Percentiles rank a stretch among this genome's conserved stretches.
Evolutionary conservation across 1,140 invertebrate genomes (phyloP).

Genomic region (Drosophila willistoni): DNA sequence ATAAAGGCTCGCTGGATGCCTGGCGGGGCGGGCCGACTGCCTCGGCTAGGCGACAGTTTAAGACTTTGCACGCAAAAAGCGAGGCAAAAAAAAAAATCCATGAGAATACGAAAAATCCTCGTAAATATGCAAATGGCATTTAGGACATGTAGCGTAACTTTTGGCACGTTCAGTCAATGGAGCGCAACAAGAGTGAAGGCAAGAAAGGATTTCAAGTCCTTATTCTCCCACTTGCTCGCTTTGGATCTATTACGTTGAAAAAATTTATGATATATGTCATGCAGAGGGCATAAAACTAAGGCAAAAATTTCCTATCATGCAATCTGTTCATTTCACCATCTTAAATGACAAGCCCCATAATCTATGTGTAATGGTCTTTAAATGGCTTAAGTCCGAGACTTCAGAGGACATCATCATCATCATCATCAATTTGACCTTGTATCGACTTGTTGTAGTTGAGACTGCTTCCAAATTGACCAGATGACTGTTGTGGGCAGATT

Average conservation of each 20-base stretch:
- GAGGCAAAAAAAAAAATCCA: too few relatives aligned
- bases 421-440: not conserved
- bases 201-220: conserved; percentile 15
- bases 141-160: conserved; percentile 75
- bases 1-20: conserved; percentile 18
- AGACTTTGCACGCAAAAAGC: conserved; percentile 22
- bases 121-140: conserved; percentile 76
- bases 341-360: not conserved
- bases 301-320: not conserved
- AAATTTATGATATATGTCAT: conserved; percentile 5
- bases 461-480: not conserved
- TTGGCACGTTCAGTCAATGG: conserved; percentile 68
- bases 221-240: not conserved
- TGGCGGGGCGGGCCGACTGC: not conserved
- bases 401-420: not conserved
- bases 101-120: not conserved
- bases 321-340: conserved; percentile 4
- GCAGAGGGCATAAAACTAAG: not conserved
- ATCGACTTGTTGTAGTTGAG: not conserved
- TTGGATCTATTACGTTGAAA: not conserved
- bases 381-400: not conserved
- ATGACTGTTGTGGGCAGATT: not conserved
- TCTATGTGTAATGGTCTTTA: conserved; percentile 9
- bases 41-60: conserved; percentile 22
- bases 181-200: conserved; percentile 28